A percentile compares a stretch with the other conserved stretches of the same genome.
These are phyloP conservation scores for Alca torda DNA, from an alignment of 2,797 vertebrate species.

Conservation along the genomic window DNA sequence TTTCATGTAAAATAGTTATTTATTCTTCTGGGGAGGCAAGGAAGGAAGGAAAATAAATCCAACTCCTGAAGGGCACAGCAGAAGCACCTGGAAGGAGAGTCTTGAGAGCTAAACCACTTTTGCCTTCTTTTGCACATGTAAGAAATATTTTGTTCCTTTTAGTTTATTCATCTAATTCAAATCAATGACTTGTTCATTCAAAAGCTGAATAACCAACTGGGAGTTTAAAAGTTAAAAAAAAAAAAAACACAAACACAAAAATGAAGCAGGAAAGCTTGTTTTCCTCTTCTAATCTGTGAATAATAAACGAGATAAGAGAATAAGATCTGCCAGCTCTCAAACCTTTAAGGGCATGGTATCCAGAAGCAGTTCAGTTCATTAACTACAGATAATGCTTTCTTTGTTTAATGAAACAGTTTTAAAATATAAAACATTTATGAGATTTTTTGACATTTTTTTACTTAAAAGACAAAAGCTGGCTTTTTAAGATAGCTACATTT, in stretches of 20 bases:
- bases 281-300: neutral
- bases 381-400: constrained; percentile 1
- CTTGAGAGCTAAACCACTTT: neutral
- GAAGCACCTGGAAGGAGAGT: neutral
- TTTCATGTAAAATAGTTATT: neutral
- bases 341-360: neutral
- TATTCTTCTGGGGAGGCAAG: neutral
- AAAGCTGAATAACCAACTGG: neutral
- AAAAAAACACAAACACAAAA: neutral
- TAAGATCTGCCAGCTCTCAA: constrained; percentile 4
- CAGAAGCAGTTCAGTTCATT: neutral
- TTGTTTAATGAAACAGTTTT: neutral
- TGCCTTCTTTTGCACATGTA: neutral
- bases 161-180: neutral
- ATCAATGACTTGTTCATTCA: neutral
- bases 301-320: constrained; percentile 3
- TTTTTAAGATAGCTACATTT: neutral
- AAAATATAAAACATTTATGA: neutral
- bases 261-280: neutral
- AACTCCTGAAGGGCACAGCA: neutral
- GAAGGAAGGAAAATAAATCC: neutral
- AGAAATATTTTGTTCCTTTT: neutral
- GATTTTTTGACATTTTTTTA: neutral
- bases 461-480: neutral
- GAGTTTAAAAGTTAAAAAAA: neutral